Evolutionary conservation across 2,797 vertebrate species (phyloP), one percentile per base, ranked within the genome.

Genomic region (Hemitrygon akajei): DNA sequence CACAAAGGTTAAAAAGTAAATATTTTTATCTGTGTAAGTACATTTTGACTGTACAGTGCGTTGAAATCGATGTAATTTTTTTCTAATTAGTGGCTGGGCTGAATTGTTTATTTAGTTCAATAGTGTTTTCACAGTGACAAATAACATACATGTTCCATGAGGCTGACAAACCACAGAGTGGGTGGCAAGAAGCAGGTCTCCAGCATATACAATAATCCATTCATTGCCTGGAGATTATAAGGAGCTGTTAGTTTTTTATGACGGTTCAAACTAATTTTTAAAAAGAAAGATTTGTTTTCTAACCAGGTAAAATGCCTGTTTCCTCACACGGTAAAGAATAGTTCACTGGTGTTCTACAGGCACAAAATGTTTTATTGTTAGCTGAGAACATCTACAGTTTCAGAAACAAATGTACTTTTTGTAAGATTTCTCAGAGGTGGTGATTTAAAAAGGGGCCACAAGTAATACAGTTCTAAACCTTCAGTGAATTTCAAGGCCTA

Each of bases 1-100:
- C 95, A 96, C 81, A 94, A 56, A 96, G 95, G 69, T 94, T 94
- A 94, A 60, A 95, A 87, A 94, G 94, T 76, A 94, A 95, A 96
- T 95, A 95, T 95, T 95, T 95, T 95, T 25, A 75, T 22, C 22
- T 75, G 25, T 75, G 22, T 34, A 63, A 34, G 20, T 91, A 37
- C 66, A 91, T 69, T 71, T 71, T 69, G 30, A 25, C 71, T 30
- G 37, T 22, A 93, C 30, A 12, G 91, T 47, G 56, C 9, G 27
- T 93, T 76, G 7, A 75, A 76, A 76, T 93, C 9, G 18, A 76
- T 92, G 69, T 47, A 47, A 47, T 47, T 47, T 47, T 56, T 37
- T 37, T 75, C 75, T 75, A 75, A 92, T 12, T 56, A 16, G 22
- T 30, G 40, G 47, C 6, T 93, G 40, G 91, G 69, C 71, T 93